Percentiles rank a stretch among this genome's conserved stretches.
These are phyloP conservation scores for Colossoma macropomum DNA, from an alignment of 2,113 vertebrate species.

Conservation along the genomic window DNA sequence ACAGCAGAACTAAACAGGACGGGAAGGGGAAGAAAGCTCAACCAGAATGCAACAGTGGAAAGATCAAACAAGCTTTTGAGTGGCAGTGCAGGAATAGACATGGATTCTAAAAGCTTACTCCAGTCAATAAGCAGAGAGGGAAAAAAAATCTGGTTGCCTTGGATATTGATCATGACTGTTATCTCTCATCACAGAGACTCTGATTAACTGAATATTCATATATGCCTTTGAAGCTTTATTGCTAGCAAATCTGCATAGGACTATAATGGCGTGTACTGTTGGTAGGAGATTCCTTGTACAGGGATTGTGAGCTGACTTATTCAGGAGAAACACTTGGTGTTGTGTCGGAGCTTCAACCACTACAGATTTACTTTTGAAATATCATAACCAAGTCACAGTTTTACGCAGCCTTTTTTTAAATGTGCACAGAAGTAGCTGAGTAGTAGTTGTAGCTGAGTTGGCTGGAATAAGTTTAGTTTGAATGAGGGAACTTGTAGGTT, in stretches of 20 bases:
- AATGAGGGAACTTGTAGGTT: too few species aligned
- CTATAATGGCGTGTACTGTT: conserved; percentile 65
- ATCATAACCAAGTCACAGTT: background rate
- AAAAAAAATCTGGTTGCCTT: conserved; percentile 60
- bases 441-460: background rate
- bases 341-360: background rate
- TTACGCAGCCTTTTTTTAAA: background rate
- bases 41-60: conserved; percentile 19
- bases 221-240: conserved; percentile 63
- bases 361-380: background rate
- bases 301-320: background rate
- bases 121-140: conserved; percentile 33
- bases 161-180: conserved; percentile 71
- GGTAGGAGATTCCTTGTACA: conserved; percentile 25
- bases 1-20: conserved; percentile 64
- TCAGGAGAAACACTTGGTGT: background rate
- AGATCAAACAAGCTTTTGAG: conserved; percentile 47
- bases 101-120: conserved; percentile 24
- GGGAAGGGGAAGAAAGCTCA: conserved; percentile 25
- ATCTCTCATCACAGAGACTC: conserved; percentile 64
- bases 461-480: background rate
- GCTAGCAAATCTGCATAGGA: conserved; percentile 55
- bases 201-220: conserved; percentile 66
- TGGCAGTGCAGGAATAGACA: conserved; percentile 24
- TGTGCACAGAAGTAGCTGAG: background rate